phyloP scores from a whole-genome alignment of 2,888 invertebrate species.

The Ormyrus nitidulus region DNA sequence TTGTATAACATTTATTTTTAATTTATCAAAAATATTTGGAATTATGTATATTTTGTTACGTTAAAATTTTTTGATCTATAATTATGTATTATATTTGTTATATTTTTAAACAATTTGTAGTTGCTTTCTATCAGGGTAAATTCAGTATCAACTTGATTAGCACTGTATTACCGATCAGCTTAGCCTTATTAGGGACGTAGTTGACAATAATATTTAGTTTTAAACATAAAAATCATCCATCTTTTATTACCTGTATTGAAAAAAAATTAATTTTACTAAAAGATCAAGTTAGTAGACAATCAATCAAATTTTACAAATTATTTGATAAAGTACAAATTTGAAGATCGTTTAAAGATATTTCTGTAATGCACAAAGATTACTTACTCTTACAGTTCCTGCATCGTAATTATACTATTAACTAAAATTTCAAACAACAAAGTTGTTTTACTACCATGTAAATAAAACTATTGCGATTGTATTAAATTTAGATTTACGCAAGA shows the following conservation, averaged over 20 bases:
- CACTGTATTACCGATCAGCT: slow-evolving; percentile 1
- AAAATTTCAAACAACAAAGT: slow-evolving; percentile 14
- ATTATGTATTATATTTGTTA: slow-evolving; percentile 23
- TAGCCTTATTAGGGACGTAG: slow-evolving; percentile 33
- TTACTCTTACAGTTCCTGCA: slow-evolving; percentile 44
- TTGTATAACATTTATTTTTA: slow-evolving; percentile 7
- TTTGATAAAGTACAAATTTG: slow-evolving; percentile 33
- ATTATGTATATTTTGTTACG: slow-evolving; percentile 32
- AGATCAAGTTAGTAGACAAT: slow-evolving; percentile 24
- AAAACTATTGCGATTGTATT: slow-evolving; percentile 26
- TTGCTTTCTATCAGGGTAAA: slow-evolving; percentile 31
- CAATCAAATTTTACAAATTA: slow-evolving; percentile 20
- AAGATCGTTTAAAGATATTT: neutral
- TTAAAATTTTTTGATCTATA: slow-evolving; percentile 9
- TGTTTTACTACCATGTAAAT: slow-evolving; percentile 40
- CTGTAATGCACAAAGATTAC: slow-evolving; percentile 43
- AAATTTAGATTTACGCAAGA: slow-evolving; percentile 24
- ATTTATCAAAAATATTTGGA: neutral
- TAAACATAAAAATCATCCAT: neutral
- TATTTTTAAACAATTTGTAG: slow-evolving; percentile 16
- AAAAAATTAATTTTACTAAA: slow-evolving; percentile 5
- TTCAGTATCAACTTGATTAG: slow-evolving; percentile 2
- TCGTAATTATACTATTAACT: slow-evolving; percentile 14
- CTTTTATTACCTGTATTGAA: neutral
- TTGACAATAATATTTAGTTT: slow-evolving; percentile 16